A percentile compares a stretch with the other conserved stretches of the same genome.
Conservation (phyloP, 2,113 vertebrate species). For the Neodon shergylaensis region DNA sequence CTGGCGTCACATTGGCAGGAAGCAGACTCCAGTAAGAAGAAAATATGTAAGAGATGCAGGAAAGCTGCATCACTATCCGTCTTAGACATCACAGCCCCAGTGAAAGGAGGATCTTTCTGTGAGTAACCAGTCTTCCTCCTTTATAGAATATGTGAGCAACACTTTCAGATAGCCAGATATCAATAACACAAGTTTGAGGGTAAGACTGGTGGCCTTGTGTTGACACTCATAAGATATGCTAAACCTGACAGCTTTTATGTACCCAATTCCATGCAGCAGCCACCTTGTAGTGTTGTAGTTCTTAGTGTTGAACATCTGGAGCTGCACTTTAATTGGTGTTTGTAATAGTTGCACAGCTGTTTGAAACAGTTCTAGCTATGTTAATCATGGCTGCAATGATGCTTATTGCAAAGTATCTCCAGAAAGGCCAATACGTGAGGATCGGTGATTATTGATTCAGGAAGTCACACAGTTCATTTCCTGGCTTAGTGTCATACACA, state of each 20-base stretch:
- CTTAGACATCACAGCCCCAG: neutral
- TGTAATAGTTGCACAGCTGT: slow-evolving; percentile 57
- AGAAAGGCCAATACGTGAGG: slow-evolving; percentile 7
- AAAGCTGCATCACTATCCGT: neutral
- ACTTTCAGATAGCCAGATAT: neutral
- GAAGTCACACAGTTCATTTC: neutral
- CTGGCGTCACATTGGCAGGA: neutral
- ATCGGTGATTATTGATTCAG: neutral
- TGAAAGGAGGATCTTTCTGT: neutral
- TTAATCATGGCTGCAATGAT: slow-evolving; percentile 51
- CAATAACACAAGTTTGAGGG: neutral
- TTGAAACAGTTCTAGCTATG: slow-evolving; percentile 39
- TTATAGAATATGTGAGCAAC: neutral
- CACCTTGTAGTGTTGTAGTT: slow-evolving; percentile 8
- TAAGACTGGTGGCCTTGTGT: neutral
- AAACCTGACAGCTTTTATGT: slow-evolving; percentile 42
- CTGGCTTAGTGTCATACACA: neutral
- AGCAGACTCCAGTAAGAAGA: neutral
- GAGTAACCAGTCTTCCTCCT: neutral
- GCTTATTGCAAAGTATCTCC: neutral
- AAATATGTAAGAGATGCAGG: neutral
- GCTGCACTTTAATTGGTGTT: slow-evolving; percentile 54
- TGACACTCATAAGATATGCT: neutral
- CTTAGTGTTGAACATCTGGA: slow-evolving; percentile 59
- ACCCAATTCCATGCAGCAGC: neutral